Evolutionary conservation across 2,888 invertebrate species (phyloP), one percentile per base, ranked within the genome.

Genomic region (Cephus sareptanus): DNA sequence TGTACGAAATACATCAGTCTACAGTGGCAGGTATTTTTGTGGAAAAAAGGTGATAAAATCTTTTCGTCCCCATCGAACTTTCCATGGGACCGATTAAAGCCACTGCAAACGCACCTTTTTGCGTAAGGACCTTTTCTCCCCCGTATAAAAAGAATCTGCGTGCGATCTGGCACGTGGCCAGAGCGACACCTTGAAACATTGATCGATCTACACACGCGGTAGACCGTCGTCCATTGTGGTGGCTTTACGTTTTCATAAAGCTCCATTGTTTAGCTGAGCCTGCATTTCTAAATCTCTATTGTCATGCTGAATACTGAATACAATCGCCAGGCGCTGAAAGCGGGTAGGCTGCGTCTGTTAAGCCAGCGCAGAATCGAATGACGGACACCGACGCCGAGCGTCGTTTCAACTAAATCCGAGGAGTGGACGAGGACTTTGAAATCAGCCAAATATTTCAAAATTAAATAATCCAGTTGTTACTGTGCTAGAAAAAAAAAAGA

Each of bases 271-370:
- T 87, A 83, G 82, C 83, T 82, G 84, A 83, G 83, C 86, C 79
- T 80, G 83, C 86, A 83, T 87, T 87, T 85, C 85, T 85, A 86
- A 88, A 88, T 88, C 87, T 87, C 84, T 79, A 87, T 88, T 87
- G 87, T 88, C 82, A 82, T 77, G 81, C 76, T 79, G 81, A 82
- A 83, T 83, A 80, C 76, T 79, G 81, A 82, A 83, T 83, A 83
- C 84, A 87, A 87, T 85, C 82, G 84, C 77, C 81, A 80, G 75
- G 81, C 80, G 76, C 56, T 79, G 78, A 82, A 82, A 83, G 81
- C 81, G 77, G 40, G 76, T 75, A 79, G 80, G 78, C 69, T 69
- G 77, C 79, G 77, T 30, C 70, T 0, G 70, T 70, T 30, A 70
- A 70, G 70, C 11, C n/a, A 70, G 40, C n/a, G 70, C 30, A 4